Conservation (phyloP, 2,888 invertebrate species). For the Drosophila formosana region DNA sequence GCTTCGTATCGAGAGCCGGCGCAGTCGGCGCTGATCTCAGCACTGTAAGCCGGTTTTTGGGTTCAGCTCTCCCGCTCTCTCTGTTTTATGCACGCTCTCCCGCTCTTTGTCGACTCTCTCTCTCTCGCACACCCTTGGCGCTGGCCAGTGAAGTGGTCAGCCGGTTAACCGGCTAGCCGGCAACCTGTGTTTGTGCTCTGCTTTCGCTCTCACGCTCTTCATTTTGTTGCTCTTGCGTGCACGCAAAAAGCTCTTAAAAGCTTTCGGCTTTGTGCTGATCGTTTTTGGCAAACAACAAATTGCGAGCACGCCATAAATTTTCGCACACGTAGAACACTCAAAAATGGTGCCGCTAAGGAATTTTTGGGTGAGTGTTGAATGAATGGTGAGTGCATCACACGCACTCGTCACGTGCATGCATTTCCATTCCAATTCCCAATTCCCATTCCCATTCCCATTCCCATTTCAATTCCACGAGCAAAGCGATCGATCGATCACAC, state of each 20-base stretch:
- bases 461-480: conserved; percentile 31
- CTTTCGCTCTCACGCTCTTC: conserved; percentile 13
- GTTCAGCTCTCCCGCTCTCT: conserved; percentile 16
- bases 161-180: conserved; percentile 70
- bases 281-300: conserved; percentile 59
- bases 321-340: conserved; percentile 38
- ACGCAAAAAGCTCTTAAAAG: conserved; percentile 41
- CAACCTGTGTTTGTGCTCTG: conserved; percentile 38
- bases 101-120: conserved; percentile 27
- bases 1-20: not conserved
- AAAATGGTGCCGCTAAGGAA: conserved; percentile 59
- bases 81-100: conserved; percentile 13
- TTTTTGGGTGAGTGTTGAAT: conserved; percentile 43
- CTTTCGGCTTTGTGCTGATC: conserved; percentile 31
- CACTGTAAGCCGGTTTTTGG: conserved; percentile 52
- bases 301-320: conserved; percentile 69
- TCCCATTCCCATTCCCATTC: conserved; percentile 7
- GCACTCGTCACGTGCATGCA: conserved; percentile 70
- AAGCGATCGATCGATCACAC: conserved; percentile 65
- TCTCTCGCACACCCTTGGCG: conserved; percentile 37
- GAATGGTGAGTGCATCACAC: conserved; percentile 53
- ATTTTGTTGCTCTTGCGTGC: conserved; percentile 16
- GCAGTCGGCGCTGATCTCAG: conserved; percentile 32
- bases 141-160: conserved; percentile 39
- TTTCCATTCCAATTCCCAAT: conserved; percentile 48